Percentiles rank a stretch among this genome's conserved stretches.
These are phyloP conservation scores for Champsocephalus gunnari DNA, from an alignment of 2,797 vertebrate species.

Conservation along the genomic window DNA sequence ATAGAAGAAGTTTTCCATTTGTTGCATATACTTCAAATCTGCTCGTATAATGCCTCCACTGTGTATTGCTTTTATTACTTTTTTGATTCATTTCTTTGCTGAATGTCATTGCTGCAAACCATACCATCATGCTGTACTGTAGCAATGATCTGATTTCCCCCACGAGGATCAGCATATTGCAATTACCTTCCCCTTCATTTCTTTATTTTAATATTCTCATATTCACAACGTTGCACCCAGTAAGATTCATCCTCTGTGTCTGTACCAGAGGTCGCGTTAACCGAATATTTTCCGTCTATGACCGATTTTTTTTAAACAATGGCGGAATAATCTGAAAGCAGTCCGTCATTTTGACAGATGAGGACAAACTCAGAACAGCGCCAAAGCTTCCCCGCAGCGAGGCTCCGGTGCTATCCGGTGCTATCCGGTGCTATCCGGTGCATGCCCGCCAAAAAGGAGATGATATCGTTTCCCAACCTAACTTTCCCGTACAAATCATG, in stretches of 20 bases:
- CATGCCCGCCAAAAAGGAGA: no score
- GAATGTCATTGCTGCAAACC: slow-evolving; percentile 5
- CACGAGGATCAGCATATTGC: slow-evolving; percentile 26
- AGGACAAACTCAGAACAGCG: no score
- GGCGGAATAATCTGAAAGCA: no score
- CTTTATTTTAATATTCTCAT: slow-evolving; percentile 11
- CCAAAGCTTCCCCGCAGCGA: no score
- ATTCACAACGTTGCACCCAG: not conserved
- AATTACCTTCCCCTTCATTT: slow-evolving; percentile 37
- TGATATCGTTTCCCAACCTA: no score
- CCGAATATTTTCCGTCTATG: no score
- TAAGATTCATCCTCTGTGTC: not conserved
- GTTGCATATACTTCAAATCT: not conserved
- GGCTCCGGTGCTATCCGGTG: no score
- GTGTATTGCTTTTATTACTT: not conserved
- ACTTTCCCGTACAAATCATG: no score
- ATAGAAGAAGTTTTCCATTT: not conserved
- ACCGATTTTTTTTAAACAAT: no score
- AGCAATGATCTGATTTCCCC: slow-evolving; percentile 30
- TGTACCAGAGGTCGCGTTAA: no score
- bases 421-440: no score
- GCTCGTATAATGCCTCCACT: not conserved
- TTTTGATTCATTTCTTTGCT: slow-evolving; percentile 15
- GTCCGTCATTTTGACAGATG: no score
- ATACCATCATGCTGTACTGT: slow-evolving; percentile 8